Percentiles rank a stretch among this genome's conserved stretches.
These are phyloP conservation scores for Maccullochella peelii DNA, from an alignment of 2,113 vertebrate genomes.

Conservation along the genomic window DNA sequence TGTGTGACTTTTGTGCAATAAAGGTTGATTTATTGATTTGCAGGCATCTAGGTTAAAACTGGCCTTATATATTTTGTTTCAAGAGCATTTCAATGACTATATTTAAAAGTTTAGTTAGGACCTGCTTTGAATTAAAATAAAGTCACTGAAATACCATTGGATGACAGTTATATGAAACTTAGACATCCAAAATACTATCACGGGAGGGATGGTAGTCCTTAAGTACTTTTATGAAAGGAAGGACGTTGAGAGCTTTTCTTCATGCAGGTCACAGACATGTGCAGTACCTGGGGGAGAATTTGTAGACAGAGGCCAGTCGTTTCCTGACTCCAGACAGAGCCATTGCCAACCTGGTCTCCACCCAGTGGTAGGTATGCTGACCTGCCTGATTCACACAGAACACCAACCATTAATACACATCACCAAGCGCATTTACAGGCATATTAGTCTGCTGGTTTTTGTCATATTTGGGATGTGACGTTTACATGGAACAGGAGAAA, in stretches of 20 bases:
- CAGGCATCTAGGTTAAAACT: background rate
- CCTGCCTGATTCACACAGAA: conserved; percentile 71
- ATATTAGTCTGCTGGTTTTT: background rate
- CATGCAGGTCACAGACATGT: conserved; percentile 18
- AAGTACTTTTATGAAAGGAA: background rate
- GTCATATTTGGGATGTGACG: background rate
- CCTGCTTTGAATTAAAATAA: background rate
- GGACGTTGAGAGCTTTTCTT: background rate
- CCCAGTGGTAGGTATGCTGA: conserved; percentile 81
- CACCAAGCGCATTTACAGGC: background rate
- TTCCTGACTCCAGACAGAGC: conserved; percentile 79
- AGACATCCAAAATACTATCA: background rate
- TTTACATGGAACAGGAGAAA: background rate
- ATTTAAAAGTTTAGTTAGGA: background rate
- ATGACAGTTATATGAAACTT: background rate
- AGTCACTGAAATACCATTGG: background rate
- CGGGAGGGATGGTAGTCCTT: background rate
- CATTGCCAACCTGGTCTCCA: conserved; percentile 74
- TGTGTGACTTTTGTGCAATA: background rate
- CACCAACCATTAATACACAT: background rate
- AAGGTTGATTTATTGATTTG: background rate
- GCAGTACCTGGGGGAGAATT: conserved; percentile 76
- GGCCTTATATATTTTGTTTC: background rate
- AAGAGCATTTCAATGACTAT: background rate
- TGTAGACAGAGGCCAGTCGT: conserved; percentile 78